A percentile compares a stretch with the other conserved stretches of the same genome.
phyloP scores from a whole-genome alignment of 92 coral and sea anemone species.

The Nematostella vectensis region DNA sequence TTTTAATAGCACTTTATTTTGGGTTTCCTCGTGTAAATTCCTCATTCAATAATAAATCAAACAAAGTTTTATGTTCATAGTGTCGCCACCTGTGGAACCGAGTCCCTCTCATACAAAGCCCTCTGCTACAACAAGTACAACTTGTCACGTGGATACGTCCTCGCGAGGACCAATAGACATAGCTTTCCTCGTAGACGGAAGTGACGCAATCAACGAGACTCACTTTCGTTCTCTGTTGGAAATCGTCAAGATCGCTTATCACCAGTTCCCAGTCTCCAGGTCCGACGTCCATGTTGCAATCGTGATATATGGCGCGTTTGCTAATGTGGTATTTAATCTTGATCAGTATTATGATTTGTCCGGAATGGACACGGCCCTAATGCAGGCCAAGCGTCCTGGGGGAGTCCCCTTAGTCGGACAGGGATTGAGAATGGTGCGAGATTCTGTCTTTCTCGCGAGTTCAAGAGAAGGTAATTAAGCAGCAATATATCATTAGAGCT shows the following conservation, averaged over 20 bases:
- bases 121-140: no score
- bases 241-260: conserved; percentile 45
- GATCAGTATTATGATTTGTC: conserved; percentile 32
- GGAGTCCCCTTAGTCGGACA: conserved; percentile 49
- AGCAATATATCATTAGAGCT: no score
- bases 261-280: conserved; percentile 64
- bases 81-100: no score
- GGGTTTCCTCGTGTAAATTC: no score
- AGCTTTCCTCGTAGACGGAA: conserved; percentile 70
- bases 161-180: conserved; percentile 41
- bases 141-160: conserved; percentile 21
- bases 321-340: conserved; percentile 45
- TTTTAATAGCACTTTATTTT: no score
- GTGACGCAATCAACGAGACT: conserved; percentile 38
- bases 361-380: conserved; percentile 33
- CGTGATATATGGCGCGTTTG: conserved; percentile 43
- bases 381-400: conserved; percentile 40
- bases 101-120: no score
- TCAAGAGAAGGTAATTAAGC: conserved; percentile 17
- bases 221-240: conserved; percentile 54
- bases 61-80: no score
- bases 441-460: conserved; percentile 37
- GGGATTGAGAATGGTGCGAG: conserved; percentile 51
- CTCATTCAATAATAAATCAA: no score
- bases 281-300: conserved; percentile 56